Evolutionary conservation across 1,140 invertebrate species (phyloP), one percentile per base, ranked within the genome.

Genomic region (Bicyclus anynana): DNA sequence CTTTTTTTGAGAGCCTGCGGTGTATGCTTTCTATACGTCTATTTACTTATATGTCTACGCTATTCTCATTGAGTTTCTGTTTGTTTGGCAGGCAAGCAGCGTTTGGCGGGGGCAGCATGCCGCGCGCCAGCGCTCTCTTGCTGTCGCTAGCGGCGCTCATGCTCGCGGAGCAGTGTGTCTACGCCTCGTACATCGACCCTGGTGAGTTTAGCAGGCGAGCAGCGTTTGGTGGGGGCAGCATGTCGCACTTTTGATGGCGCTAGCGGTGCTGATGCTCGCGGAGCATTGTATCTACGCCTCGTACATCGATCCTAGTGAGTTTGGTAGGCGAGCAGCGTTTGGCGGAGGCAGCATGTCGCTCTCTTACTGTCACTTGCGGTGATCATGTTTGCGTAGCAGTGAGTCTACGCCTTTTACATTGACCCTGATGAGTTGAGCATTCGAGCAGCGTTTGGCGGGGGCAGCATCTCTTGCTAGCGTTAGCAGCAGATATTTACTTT

Each of bases 231-330:
- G 57, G 53, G 56, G 65, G 65, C 80, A 83, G 62, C 23, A 87
- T 87, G 84, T 74, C 80, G 75, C 78, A 33, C 33, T 87, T n/a
- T 47, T 87, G 62, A 77, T 87, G 75, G 80, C 76, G 77, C 65
- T 87, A 46, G 82, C 80, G 72, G 82, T 72, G 20, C 65, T 81
- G 29, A 59, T 84, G 60, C 68, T 87, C 47, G 73, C 79, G 40
- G 69, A 80, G 35, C 77, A 85, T 63, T 77, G 71, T 59, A 68
- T 75, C 12, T 71, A 80, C 58, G 80, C 82, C 20, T 80, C 82
- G 7, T 85, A 80, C 51, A 84, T 87, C 46, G 84, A 87, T 60
- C 84, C 84, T 38, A 82, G 84, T 85, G 53, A 46, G 33, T 14
- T 1, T n/a, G n/a, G 7, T 59, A 84, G 81, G 69, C 57, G 62